Evolutionary conservation across 1,140 invertebrate species (phyloP).

Genomic region (Zaprionus africanus): DNA sequence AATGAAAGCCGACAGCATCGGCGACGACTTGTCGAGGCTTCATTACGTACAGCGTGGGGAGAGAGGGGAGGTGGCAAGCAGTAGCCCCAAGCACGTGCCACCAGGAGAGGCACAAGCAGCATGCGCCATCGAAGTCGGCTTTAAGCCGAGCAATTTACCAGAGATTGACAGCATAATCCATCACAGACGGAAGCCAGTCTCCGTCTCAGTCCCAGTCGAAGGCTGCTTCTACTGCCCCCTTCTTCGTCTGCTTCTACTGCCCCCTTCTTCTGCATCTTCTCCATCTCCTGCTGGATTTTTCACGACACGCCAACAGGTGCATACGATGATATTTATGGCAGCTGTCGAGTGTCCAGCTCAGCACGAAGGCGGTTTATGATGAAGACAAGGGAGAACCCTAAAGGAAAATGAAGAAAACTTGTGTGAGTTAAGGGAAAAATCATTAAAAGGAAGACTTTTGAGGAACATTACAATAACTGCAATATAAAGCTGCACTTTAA

Average conservation of each 20-base stretch:
- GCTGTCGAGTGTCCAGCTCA: not conserved
- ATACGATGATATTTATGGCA: conserved; percentile 13
- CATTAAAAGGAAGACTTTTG: not conserved
- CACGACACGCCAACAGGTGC: conserved; percentile 44
- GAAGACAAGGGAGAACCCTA: not conserved
- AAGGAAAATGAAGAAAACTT: not conserved
- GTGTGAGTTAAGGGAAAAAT: not conserved
- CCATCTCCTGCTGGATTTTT: conserved; percentile 23
- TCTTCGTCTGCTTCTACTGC: not conserved
- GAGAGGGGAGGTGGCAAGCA: not conserved
- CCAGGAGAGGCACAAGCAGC: conserved; percentile 38
- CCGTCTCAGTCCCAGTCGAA: not conserved
- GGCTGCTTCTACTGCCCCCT: not conserved
- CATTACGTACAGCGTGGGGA: not conserved
- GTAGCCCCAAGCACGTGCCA: conserved; percentile 65
- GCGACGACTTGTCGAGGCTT: conserved; percentile 66
- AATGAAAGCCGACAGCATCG: conserved; percentile 71
- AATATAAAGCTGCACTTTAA: not conserved
- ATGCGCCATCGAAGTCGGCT: conserved; percentile 42
- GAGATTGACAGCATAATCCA: conserved; percentile 81
- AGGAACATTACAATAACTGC: not conserved
- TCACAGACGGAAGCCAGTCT: conserved; percentile 57
- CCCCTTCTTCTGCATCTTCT: not conserved
- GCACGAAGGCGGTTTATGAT: not conserved
- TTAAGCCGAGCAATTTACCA: conserved; percentile 79